Evolutionary conservation across 2,888 invertebrate genomes (phyloP), one percentile per base, ranked within the genome.

Genomic region (Drosophila mercatorum): DNA sequence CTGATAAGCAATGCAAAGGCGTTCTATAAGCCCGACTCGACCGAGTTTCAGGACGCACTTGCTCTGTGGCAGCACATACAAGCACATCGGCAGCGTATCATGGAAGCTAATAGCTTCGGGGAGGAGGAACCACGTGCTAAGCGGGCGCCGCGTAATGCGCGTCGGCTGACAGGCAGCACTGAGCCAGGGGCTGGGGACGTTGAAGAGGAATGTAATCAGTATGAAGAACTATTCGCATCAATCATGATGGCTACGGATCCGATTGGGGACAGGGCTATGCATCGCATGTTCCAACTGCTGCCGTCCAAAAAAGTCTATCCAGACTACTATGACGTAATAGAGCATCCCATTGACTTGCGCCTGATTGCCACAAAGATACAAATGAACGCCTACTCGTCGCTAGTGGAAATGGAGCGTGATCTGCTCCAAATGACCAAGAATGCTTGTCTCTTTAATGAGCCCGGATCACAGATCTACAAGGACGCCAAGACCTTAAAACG

Each of bases 381-480:
- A 93, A 95, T 95, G 66, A 95, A 95, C 60, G 96, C 96, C 62
- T 99, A 99, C 91, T 93, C 94, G 0, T 95, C 93, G 75, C 92
- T 99, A 41, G 94, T 94, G 52, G 98, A 98, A 63, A 94, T 99
- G 94, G 98, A 98, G 92, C 95, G 95, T 73, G 99, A 99, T 94
- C 93, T 99, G 44, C 92, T 96, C 77, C 94, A 97, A 60, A 97
- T 99, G 97, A 97, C 97, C 55, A 96, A 96, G 79, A 99, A 99
- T 93, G 99, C 99, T 0, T 98, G 98, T 91, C 94, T 95, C 22
- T 99, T 98, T 91, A 99, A 99, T 92, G 99, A 99, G 91, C 98
- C 99, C 0, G 98, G 98, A 3, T 98, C 98, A 14, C 96, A 96
- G 91, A 98, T 99, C 83, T 99, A 98, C 91, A 98, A 98, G 93